Base-by-base conservation (phyloP, 1,140 invertebrate species). In the Drosophila chauvacae region DNA sequence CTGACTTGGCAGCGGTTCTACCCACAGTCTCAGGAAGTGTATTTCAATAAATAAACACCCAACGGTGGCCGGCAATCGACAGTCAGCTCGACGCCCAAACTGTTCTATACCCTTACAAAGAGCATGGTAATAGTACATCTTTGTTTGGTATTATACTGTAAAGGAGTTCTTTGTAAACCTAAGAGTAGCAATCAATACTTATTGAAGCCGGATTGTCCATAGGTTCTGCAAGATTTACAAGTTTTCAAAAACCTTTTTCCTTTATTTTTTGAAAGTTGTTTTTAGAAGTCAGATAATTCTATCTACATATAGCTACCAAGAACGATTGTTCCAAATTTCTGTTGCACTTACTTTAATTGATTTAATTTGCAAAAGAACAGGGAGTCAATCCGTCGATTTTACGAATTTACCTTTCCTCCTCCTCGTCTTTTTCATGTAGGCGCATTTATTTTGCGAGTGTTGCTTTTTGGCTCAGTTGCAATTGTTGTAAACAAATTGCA, bases 61-160 rank as follows among this genome's bases (percentile, higher is more conserved):
- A 72, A 57, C 51, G 5, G 10, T 50, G 28, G 45, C 41, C 35
- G 42, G 48, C 33, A 3, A 64, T 71, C 39, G 30, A 30, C 28
- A 81, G 82, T 71, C 77, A 53, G 58, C 68, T 63, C 55, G 82
- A 81, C 82, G 82, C 82, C 82, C 48, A 85, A 55, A n/a, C 33
- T 26, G 26, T 16, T 37, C 14, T 23, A 37, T 55, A 37, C 51
- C 7, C 51, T 55, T 55, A 7, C 20, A 37, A 23, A 16, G 20
- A 16, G 14, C n/a, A 37, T 35, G 16, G 1, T 10, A 20, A 35
- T 55, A 23, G 4, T 3, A 23, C 4, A 53, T 35, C n/a, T 33
- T 4, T 7, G 11, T 13, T 23, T 14, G 44, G 23, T 14, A 23
- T 47, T 47, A 23, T 3, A 23, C 2, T 3, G 20, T 3, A 14